phyloP scores from a whole-genome alignment of 2,888 invertebrate species.

The Margaritifera margaritifera region DNA sequence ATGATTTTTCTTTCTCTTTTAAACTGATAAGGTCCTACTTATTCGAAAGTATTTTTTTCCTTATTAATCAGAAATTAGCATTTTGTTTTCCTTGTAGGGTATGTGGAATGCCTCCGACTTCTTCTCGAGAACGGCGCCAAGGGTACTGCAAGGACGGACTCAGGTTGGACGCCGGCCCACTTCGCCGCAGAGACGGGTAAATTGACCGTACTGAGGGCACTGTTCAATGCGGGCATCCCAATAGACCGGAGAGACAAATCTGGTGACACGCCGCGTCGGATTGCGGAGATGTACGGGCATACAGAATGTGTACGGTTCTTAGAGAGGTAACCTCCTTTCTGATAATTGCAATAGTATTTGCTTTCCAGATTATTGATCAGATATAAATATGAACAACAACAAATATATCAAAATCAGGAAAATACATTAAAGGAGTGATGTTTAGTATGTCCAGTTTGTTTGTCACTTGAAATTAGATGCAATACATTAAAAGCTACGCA shows the following conservation, averaged over 20 bases:
- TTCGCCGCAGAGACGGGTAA: constrained; percentile 68
- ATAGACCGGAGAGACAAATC: constrained; percentile 60
- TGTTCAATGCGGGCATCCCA: constrained; percentile 57
- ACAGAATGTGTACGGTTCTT: constrained; percentile 62
- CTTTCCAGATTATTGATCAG: no score
- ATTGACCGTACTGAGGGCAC: constrained; percentile 57
- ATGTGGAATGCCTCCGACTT: constrained; percentile 64
- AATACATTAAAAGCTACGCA: no score
- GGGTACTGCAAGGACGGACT: constrained; percentile 54
- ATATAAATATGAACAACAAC: no score
- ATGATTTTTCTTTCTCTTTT: no score
- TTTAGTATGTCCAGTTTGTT: no score
- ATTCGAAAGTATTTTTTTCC: no score
- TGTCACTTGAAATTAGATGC: no score
- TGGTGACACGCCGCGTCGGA: constrained; percentile 60
- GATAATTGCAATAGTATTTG: no score
- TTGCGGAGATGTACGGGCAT: constrained; percentile 66
- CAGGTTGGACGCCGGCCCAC: constrained; percentile 70
- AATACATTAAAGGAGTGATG: no score
- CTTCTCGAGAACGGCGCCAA: constrained; percentile 66
- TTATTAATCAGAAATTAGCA: no score
- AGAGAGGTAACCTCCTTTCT: constrained; percentile 43
- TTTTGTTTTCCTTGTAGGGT: constrained; percentile 45
- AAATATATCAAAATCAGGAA: no score
- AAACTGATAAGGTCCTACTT: no score